Percentiles rank a stretch among this genome's conserved stretches.
These are phyloP conservation scores for Mus spretus DNA, from an alignment of 2,797 vertebrate genomes.

Conservation along the genomic window DNA sequence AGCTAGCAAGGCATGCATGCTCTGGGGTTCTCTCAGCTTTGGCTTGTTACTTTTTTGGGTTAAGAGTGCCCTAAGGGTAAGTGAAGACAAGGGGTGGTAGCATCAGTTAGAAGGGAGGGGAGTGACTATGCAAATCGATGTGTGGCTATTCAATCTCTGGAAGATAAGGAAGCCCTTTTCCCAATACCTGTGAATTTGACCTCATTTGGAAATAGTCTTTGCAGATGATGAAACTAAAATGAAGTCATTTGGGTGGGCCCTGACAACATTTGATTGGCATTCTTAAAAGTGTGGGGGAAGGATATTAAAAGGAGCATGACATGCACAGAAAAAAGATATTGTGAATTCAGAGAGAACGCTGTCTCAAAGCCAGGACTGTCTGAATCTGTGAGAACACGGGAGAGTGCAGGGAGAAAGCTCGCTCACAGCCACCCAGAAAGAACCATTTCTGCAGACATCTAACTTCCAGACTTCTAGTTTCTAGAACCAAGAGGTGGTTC, in stretches of 20 bases:
- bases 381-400: background rate
- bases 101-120: background rate
- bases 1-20: no score
- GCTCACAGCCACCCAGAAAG: background rate
- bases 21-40: background rate
- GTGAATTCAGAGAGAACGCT: background rate
- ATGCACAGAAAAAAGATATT: background rate
- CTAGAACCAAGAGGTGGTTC: background rate
- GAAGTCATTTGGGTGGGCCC: background rate
- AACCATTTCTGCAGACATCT: background rate
- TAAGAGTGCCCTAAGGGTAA: background rate
- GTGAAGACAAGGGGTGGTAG: rapidly evolving
- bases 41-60: background rate
- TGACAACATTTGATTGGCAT: background rate
- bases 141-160: background rate
- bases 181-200: background rate
- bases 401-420: background rate
- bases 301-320: background rate
- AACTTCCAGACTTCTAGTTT: background rate
- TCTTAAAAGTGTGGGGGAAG: background rate
- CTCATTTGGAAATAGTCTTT: background rate
- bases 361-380: background rate
- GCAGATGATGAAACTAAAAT: background rate
- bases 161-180: background rate
- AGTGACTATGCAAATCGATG: background rate